Percentiles rank a stretch among this genome's conserved stretches.
phyloP scores from a whole-genome alignment of 2,888 invertebrate species.

The Patella pellucida region DNA sequence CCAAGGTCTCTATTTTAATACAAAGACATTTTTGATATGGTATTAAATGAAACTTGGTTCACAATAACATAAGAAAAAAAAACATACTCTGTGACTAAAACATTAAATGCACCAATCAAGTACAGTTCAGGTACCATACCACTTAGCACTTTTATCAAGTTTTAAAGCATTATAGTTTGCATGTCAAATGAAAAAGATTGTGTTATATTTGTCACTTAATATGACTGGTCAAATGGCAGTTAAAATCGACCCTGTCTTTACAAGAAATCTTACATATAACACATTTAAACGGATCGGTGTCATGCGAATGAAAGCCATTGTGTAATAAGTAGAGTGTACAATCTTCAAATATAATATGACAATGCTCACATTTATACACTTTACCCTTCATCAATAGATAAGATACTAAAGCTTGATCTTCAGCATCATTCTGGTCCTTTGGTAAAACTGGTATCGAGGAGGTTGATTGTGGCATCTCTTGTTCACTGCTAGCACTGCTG shows the following conservation, averaged over 20 bases:
- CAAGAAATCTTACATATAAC: constrained; percentile 59
- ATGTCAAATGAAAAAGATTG: no score
- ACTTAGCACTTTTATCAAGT: constrained; percentile 1
- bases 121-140: background rate
- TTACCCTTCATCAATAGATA: constrained; percentile 58
- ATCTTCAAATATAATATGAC: constrained; percentile 64
- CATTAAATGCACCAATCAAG: constrained; percentile 10
- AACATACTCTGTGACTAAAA: background rate
- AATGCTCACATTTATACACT: constrained; percentile 63
- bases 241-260: constrained; percentile 62
- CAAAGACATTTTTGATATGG: constrained; percentile 9
- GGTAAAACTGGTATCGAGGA: constrained; percentile 32
- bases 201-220: constrained; percentile 50
- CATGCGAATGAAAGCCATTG: constrained; percentile 64
- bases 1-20: background rate
- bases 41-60: background rate
- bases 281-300: constrained; percentile 61
- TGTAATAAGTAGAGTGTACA: constrained; percentile 63
- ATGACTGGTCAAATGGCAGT: constrained; percentile 64
- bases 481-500: constrained; percentile 45
- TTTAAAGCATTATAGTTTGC: no score
- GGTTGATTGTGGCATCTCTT: constrained; percentile 46
- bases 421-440: constrained; percentile 34
- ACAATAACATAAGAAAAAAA: background rate
- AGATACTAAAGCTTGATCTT: constrained; percentile 54